Conservation (phyloP, 2,113 vertebrate species). For the Ellobius talpinus region DNA sequence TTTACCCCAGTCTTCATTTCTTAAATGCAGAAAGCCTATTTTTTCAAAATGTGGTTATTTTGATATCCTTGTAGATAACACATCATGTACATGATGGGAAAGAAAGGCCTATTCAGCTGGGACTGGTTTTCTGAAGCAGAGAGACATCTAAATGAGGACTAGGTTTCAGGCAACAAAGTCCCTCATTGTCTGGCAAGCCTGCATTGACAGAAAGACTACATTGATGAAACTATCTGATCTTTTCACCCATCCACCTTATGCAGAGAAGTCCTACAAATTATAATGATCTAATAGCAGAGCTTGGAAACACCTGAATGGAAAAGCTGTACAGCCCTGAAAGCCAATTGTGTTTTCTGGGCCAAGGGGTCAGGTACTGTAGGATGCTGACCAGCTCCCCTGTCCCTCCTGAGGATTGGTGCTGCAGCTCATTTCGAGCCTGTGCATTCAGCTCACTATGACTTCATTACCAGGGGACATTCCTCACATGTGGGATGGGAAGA, state of each 20-base stretch:
- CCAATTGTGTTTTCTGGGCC: constrained; percentile 36
- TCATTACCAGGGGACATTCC: constrained; percentile 83
- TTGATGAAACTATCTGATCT: constrained; percentile 76
- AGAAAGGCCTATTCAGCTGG: constrained; percentile 80
- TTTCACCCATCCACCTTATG: constrained; percentile 66
- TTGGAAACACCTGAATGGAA: constrained; percentile 72
- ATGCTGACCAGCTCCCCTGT: neutral
- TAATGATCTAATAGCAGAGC: constrained; percentile 66
- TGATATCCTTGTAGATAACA: constrained; percentile 75
- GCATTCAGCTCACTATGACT: constrained; percentile 77
- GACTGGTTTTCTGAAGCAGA: constrained; percentile 17
- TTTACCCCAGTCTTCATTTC: constrained; percentile 58
- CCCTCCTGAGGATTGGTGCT: constrained; percentile 15
- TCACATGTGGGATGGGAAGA: constrained; percentile 77
- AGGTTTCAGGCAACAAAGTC: constrained; percentile 76
- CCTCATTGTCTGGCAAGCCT: constrained; percentile 71
- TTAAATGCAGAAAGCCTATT: constrained; percentile 62
- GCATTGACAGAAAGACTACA: constrained; percentile 67
- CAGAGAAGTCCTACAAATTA: constrained; percentile 62
- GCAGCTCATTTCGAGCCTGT: constrained; percentile 49
- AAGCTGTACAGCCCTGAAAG: constrained; percentile 9
- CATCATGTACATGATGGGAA: constrained; percentile 63
- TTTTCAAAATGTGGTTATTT: constrained; percentile 64
- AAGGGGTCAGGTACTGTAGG: constrained; percentile 48
- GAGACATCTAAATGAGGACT: constrained; percentile 69